Conservation (phyloP, 2,113 vertebrate genomes). For the Ammospiza caudacuta region DNA sequence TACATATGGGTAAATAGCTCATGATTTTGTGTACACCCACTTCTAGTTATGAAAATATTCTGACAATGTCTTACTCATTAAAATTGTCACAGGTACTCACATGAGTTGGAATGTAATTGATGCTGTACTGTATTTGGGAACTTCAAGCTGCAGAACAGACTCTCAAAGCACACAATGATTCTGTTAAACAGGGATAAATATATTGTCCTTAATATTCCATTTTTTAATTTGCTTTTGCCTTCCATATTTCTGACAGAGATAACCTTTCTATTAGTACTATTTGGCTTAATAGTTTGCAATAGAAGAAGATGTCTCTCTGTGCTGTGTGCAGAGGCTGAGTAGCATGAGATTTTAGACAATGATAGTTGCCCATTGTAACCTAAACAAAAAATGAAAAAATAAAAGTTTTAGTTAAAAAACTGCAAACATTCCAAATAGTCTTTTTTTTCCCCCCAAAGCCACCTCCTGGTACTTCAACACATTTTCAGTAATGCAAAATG, state of each 20-base stretch:
- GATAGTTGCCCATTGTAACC: neutral
- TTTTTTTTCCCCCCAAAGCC: neutral
- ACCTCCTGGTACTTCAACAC: neutral
- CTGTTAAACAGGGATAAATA: neutral
- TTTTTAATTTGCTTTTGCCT: neutral
- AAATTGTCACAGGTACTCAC: neutral
- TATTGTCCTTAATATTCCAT: neutral
- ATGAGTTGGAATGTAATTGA: neutral
- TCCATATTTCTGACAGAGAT: neutral
- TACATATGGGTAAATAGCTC: neutral
- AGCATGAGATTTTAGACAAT: neutral
- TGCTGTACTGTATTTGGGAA: neutral
- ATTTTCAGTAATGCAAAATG: neutral
- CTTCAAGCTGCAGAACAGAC: neutral
- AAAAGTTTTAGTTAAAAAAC: accelerated
- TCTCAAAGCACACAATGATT: neutral
- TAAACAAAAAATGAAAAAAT: neutral
- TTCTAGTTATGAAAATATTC: neutral
- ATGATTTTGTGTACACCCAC: neutral
- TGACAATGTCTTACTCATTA: neutral
- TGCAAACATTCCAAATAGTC: neutral
- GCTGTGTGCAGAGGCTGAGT: neutral
- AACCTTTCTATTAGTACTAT: neutral
- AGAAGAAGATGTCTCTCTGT: neutral
- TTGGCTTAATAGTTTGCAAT: neutral